Evolutionary conservation across 2,888 invertebrate genomes (phyloP).

Genomic region (Deroplatys truncata): DNA sequence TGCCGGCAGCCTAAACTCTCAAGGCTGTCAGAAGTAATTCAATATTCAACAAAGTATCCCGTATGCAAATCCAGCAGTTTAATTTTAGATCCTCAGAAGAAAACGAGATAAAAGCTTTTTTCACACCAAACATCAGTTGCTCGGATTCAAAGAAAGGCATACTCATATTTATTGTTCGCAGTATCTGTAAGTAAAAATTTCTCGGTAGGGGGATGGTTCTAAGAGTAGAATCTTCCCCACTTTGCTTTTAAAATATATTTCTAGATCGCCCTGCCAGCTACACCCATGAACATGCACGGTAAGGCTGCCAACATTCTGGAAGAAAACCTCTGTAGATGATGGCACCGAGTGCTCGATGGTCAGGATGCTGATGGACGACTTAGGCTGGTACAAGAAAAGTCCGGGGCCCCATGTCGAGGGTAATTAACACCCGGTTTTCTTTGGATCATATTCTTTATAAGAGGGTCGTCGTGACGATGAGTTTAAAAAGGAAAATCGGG

Average conservation of each 20-base stretch:
- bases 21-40: too few species aligned
- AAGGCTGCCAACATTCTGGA: background rate
- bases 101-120: too few species aligned
- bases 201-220: background rate
- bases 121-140: too few species aligned
- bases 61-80: too few species aligned
- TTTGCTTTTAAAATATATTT: background rate
- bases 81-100: too few species aligned
- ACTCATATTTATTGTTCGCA: background rate
- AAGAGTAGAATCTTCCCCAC: background rate
- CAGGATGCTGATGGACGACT: background rate
- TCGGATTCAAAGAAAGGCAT: background rate
- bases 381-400: background rate
- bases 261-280: background rate
- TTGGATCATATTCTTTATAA: background rate
- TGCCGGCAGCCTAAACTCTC: too few species aligned
- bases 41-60: too few species aligned
- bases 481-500: background rate
- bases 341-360: background rate
- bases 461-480: background rate
- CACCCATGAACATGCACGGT: background rate
- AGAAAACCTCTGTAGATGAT: background rate
- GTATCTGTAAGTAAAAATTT: background rate
- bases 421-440: background rate
- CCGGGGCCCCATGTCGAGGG: background rate